Conservation (phyloP, 2,888 invertebrate species). For the Ectemnius continuus region DNA sequence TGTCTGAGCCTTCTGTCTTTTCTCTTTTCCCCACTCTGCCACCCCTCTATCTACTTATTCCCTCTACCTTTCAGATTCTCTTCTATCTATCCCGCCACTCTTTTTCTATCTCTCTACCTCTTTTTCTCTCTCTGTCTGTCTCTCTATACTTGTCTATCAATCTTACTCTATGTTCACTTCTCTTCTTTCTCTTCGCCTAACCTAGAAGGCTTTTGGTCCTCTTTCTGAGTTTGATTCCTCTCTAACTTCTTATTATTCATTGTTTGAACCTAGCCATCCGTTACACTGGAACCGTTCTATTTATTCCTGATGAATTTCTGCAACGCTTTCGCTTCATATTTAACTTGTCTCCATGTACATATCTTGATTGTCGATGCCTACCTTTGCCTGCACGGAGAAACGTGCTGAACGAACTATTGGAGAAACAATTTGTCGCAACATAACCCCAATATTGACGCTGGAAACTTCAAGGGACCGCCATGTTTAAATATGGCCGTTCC, state of each 20-base stretch:
- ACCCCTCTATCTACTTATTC: conserved; percentile 29
- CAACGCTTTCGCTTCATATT: conserved; percentile 64
- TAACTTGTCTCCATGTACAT: conserved; percentile 68
- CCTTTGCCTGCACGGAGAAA: conserved; percentile 60
- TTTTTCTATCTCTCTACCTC: conserved; percentile 41
- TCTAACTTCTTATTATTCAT: conserved; percentile 53
- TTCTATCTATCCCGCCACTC: conserved; percentile 26
- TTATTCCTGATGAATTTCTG: conserved; percentile 66
- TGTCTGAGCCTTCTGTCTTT: conserved; percentile 29
- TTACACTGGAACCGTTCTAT: conserved; percentile 54
- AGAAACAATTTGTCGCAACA: neutral
- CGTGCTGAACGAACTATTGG: conserved; percentile 39
- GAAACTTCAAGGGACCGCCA: neutral
- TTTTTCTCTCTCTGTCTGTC: conserved; percentile 28
- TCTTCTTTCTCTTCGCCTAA: conserved; percentile 55
- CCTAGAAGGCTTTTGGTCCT: conserved; percentile 71
- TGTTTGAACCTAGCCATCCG: conserved; percentile 68
- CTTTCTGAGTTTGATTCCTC: conserved; percentile 31
- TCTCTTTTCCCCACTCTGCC: conserved; percentile 25
- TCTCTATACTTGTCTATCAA: conserved; percentile 6
- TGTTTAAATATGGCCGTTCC: neutral
- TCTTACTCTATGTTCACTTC: conserved; percentile 16
- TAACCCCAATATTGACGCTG: neutral
- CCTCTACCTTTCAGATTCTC: conserved; percentile 24
- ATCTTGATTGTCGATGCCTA: conserved; percentile 63